Conservation (phyloP, 2,113 vertebrate species). For the Archilochus colubris region DNA sequence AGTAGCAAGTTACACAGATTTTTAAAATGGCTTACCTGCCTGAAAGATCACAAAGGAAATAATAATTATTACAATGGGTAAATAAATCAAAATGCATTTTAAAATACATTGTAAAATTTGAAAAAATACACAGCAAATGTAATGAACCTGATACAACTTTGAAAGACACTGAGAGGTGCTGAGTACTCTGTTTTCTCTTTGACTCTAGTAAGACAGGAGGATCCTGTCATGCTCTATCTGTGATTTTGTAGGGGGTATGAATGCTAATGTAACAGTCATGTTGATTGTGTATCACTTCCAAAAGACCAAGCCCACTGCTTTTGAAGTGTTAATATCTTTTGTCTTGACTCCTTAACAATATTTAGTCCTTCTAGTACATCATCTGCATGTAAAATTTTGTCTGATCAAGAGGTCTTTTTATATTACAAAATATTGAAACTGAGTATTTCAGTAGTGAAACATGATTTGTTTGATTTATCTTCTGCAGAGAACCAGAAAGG, state of each 20-base stretch:
- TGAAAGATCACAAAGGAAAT: slow-evolving; percentile 25
- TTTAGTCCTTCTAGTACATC: neutral
- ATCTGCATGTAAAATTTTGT: neutral
- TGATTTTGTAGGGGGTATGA: slow-evolving; percentile 20
- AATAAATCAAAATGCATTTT: neutral
- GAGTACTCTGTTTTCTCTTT: neutral
- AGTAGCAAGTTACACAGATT: neutral
- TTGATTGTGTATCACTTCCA: neutral
- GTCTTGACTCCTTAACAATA: neutral
- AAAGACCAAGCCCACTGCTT: slow-evolving; percentile 11
- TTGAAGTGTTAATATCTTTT: slow-evolving; percentile 38
- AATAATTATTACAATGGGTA: neutral
- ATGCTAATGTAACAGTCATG: slow-evolving; percentile 30
- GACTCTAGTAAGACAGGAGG: neutral
- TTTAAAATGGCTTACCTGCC: neutral
- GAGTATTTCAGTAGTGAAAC: slow-evolving; percentile 3
- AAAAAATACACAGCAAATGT: neutral
- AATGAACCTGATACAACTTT: neutral
- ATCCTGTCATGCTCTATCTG: neutral
- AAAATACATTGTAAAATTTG: slow-evolving; percentile 1
- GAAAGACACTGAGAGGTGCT: neutral
- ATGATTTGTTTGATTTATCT: slow-evolving; percentile 51
- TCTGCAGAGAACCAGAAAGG: slow-evolving; percentile 90
- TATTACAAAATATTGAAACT: slow-evolving; percentile 1
- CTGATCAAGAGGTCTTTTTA: neutral